Conservation (phyloP, 2,888 invertebrate genomes). For the Cryptocheilus praepositus region DNA sequence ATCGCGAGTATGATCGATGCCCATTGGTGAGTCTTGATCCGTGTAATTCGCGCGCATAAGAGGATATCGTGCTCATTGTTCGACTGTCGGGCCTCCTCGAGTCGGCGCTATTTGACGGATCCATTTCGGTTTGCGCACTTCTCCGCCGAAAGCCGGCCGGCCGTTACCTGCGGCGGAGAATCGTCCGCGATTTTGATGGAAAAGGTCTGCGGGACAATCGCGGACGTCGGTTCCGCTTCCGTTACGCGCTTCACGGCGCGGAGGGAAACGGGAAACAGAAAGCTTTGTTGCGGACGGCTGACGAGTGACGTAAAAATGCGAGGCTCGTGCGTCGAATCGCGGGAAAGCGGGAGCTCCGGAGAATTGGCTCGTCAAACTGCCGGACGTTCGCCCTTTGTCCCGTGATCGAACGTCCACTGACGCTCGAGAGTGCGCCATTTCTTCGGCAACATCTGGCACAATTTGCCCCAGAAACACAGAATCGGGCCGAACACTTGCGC, state of each 20-base stretch:
- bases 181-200: constrained; percentile 10
- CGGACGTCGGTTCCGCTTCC: constrained; percentile 53
- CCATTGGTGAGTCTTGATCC: constrained; percentile 69
- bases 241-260: constrained; percentile 42
- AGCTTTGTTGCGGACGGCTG: background rate
- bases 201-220: constrained; percentile 23
- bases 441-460: too few relatives aligned
- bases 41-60: constrained; percentile 65
- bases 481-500: too few relatives aligned
- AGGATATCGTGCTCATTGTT: constrained; percentile 53
- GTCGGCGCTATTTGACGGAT: constrained; percentile 58
- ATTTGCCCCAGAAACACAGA: too few relatives aligned
- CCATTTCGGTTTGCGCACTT: constrained; percentile 59
- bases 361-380: too few relatives aligned
- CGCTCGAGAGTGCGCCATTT: background rate
- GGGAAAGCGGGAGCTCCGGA: background rate
- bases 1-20: constrained; percentile 67
- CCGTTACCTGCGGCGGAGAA: constrained; percentile 27
- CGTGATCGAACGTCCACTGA: too few relatives aligned
- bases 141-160: background rate
- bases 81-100: constrained; percentile 58
- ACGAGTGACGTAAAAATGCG: background rate
- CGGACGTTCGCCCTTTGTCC: too few relatives aligned
- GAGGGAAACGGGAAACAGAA: constrained; percentile 1
- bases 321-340: background rate